Percentiles rank a stretch among this genome's conserved stretches.
Evolutionary conservation across 2,113 vertebrate species (phyloP).

Genomic region (Recurvirostra avosetta): DNA sequence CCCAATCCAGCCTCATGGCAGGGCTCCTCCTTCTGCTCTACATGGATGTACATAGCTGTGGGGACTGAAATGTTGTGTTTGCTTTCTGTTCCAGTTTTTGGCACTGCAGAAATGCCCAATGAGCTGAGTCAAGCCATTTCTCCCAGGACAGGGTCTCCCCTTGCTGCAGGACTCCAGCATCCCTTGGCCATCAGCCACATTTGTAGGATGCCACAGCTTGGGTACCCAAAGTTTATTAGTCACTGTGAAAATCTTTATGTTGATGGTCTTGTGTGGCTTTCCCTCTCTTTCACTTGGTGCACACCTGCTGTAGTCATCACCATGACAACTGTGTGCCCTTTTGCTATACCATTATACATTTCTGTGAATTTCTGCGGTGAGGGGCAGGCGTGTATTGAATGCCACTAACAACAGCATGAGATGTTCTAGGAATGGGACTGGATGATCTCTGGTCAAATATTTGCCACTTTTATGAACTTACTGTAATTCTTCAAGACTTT

Average conservation of each 20-base stretch:
- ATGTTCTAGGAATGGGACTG: neutral
- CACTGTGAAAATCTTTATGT: neutral
- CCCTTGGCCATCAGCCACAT: neutral
- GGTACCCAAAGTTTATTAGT: neutral
- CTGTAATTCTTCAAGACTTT: neutral
- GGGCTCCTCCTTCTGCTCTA: neutral
- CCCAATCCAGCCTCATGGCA: neutral
- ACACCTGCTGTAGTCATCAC: neutral
- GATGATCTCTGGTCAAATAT: neutral
- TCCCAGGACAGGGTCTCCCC: neutral
- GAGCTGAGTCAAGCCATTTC: neutral
- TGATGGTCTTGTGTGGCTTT: neutral
- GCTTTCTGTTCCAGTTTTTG: neutral
- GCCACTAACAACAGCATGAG: neutral
- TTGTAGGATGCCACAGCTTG: neutral
- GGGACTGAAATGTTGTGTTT: neutral
- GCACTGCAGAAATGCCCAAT: neutral
- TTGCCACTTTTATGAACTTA: neutral
- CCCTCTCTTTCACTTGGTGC: neutral
- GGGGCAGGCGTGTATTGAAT: neutral
- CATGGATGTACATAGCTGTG: neutral
- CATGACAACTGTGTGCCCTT: slow-evolving; percentile 5
- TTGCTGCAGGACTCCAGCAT: neutral
- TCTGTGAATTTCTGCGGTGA: neutral
- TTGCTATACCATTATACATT: neutral